A percentile compares a stretch with the other conserved stretches of the same genome.
These are phyloP conservation scores for Calliopum simillimum DNA, from an alignment of 2,888 invertebrate genomes.

Conservation along the genomic window DNA sequence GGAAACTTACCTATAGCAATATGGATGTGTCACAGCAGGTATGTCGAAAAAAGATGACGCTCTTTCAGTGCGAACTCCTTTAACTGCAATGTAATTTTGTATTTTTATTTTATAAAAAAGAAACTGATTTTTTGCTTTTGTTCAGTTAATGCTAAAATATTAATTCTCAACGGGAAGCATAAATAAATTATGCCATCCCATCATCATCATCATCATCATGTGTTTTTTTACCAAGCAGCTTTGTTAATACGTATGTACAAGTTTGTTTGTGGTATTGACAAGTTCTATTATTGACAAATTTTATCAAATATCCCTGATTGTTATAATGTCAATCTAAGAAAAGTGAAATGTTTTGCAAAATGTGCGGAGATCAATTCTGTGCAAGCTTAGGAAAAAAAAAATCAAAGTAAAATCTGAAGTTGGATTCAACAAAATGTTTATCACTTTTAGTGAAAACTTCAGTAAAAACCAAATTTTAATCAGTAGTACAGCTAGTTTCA, in stretches of 20 bases:
- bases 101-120: constrained; percentile 30
- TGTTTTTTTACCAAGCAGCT: constrained; percentile 14
- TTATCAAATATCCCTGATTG: too few relatives aligned
- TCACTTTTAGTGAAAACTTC: too few relatives aligned
- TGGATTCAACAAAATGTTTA: too few relatives aligned
- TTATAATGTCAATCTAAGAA: too few relatives aligned
- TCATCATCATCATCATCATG: constrained; percentile 29
- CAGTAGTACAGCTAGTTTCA: too few relatives aligned
- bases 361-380: too few relatives aligned
- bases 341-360: too few relatives aligned
- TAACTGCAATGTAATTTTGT: constrained; percentile 56
- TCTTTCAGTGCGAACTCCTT: constrained; percentile 68
- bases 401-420: too few relatives aligned
- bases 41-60: constrained; percentile 68
- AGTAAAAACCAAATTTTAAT: too few relatives aligned
- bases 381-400: too few relatives aligned
- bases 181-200: constrained; percentile 9
- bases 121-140: constrained; percentile 48
- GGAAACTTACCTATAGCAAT: constrained; percentile 66
- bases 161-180: constrained; percentile 57
- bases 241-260: not conserved
- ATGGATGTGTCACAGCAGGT: constrained; percentile 68
- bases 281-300: not conserved
- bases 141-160: constrained; percentile 58
- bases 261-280: constrained; percentile 35